A percentile compares a stretch with the other conserved stretches of the same genome.
These are phyloP conservation scores for Misgurnus anguillicaudatus DNA, from an alignment of 2,113 vertebrate genomes.

Conservation along the genomic window DNA sequence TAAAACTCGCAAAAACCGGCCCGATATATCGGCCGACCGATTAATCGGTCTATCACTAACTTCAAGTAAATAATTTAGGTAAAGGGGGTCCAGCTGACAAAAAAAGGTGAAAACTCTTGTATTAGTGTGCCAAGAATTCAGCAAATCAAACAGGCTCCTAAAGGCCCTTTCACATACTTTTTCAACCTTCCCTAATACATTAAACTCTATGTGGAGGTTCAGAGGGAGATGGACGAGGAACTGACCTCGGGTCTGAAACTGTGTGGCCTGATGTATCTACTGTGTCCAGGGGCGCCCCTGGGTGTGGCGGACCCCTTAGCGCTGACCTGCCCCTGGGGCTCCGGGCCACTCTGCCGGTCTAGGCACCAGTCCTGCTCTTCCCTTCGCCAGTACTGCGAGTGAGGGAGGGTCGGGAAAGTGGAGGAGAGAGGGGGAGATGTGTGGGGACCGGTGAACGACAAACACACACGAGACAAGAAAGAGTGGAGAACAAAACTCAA, in stretches of 20 bases:
- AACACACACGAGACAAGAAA: slow-evolving; percentile 41
- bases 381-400: slow-evolving; percentile 95
- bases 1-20: too few relatives aligned
- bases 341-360: slow-evolving; percentile 84
- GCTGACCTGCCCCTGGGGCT: slow-evolving; percentile 67
- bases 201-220: slow-evolving; percentile 1
- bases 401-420: slow-evolving; percentile 52
- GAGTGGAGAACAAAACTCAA: slow-evolving; percentile 31
- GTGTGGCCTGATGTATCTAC: slow-evolving; percentile 86
- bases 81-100: too few relatives aligned
- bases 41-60: too few relatives aligned
- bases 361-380: slow-evolving; percentile 94
- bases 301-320: slow-evolving; percentile 78
- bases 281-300: slow-evolving; percentile 85
- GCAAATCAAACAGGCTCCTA: too few relatives aligned
- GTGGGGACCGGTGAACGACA: slow-evolving; percentile 61
- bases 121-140: too few relatives aligned
- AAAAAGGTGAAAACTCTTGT: too few relatives aligned
- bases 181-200: not conserved
- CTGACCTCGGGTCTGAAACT: slow-evolving; percentile 95
- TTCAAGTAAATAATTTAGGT: too few relatives aligned
- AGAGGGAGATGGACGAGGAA: slow-evolving; percentile 69
- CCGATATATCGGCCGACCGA: too few relatives aligned
- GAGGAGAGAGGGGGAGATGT: slow-evolving; percentile 57
- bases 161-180: too few relatives aligned